Base-by-base conservation (phyloP, 2,888 invertebrate species). In the Blastobasis adustella region DNA sequence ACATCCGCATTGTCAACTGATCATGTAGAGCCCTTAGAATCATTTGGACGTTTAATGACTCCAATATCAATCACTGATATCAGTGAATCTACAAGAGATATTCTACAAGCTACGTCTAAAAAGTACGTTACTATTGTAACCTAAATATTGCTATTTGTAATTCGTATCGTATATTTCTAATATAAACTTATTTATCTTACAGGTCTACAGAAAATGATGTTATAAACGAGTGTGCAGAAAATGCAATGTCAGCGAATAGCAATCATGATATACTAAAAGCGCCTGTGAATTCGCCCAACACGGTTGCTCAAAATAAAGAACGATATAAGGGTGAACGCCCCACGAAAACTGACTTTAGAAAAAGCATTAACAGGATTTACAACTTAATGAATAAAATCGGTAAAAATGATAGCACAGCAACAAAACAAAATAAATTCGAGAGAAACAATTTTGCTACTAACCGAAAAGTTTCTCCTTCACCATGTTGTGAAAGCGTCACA, bases 311-410 rank as follows among this genome's bases (percentile, higher is more conserved):
- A n/a, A 55, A 59, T 41, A 57, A 50, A 42, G 48, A 52, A 38
- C 23, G 23, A 23, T 23, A 23, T 23, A 23, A 23, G 23, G 23
- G 23, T 23, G 23, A 23, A 3, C 23, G 23, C 23, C 23, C 23
- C 23, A 23, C 23, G 23, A 23, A 23, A 5, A 49, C 76, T 4
- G 78, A 82, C 61, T 85, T 81, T 53, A 74, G 77, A 58, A 79
- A 79, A 62, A 85, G 81, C 59, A 85, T 87, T 51, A 80, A 85
- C 47, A 80, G 82, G 69, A 71, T 87, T 57, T 86, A 85, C 56
- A 66, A 71, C 55, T 69, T 88, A 46, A 78, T 88, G 61, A 81
- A 76, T 40, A 76, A 74, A 50, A 56, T 76, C 8, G 67, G 62
- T 6, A 75, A 72, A 46, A 50, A 52, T 7, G 66, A 70, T 41